Base-by-base conservation (phyloP, 2,797 vertebrate genomes). In the Pelobates cultripes region DNA sequence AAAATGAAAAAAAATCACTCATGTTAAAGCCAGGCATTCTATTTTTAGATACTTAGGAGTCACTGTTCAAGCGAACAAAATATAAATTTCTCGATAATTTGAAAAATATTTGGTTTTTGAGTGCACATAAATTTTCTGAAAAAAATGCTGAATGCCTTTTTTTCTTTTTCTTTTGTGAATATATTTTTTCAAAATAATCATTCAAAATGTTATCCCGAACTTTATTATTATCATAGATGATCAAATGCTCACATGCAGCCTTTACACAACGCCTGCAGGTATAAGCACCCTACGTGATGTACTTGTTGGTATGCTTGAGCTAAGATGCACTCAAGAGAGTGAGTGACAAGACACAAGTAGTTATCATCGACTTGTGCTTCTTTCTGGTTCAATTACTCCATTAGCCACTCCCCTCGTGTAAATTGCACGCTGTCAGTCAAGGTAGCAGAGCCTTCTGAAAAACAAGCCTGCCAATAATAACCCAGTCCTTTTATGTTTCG, bases 401-500 rank as follows among this genome's bases (percentile, higher is more conserved):
- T 87, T 89, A 91, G 86, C 90, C 91, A 89, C 90, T 89, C 90
- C 91, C 89, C 90, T 80, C 85, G 87, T 87, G 84, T 87, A 89
- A 92, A 92, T 90, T 90, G 87, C 87, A 79, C 88, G 86, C 84
- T 93, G 92, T 91, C 88, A 85, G 81, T 92, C 90, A 91, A 71
- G 80, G 73, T 3, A 12, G 86, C 81, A 82, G 3, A 17, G 86
- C 87, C 88, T 86, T 85, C 84, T 83, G 91, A 84, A 89, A 92
- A 85, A 78, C 84, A 90, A 87, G 75, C 0, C 0, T 67, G 76
- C 79, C 89, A 78, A 90, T 86, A 81, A 89, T 87, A 83, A 57
- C 78, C 78, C 74, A 6, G 81, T 86, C 75, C 87, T 90, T 88
- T 91, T 86, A 91, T 90, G 86, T 88, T 84, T 85, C 78, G 43